phyloP scores from a whole-genome alignment of 2,113 vertebrate genomes.

The Australoheros scitulus region DNA sequence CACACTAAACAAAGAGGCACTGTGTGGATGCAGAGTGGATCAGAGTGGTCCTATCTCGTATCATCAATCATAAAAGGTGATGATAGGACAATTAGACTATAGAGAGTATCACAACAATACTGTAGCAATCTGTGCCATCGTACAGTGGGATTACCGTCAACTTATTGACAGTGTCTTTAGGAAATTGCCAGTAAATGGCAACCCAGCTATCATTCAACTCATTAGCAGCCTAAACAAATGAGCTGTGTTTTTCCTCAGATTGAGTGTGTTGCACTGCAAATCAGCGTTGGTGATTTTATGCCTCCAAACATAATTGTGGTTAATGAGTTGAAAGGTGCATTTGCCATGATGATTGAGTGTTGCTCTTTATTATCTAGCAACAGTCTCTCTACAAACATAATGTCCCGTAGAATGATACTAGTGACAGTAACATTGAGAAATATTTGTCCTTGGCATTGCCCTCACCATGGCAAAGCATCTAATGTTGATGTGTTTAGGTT shows the following conservation, averaged over 20 bases:
- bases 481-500: background rate
- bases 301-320: background rate
- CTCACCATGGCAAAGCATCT: background rate
- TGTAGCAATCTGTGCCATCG: background rate
- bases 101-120: background rate
- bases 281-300: background rate
- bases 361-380: background rate
- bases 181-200: background rate
- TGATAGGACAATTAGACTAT: background rate
- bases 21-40: background rate
- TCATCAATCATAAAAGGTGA: background rate
- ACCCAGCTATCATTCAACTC: background rate
- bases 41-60: background rate
- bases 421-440: background rate
- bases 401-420: background rate
- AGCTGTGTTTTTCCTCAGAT: background rate
- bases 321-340: background rate
- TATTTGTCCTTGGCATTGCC: background rate
- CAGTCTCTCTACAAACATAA: background rate
- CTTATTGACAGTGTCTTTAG: background rate
- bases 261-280: background rate
- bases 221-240: background rate
- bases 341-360: background rate
- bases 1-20: background rate
- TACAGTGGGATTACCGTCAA: background rate